Percentiles rank a stretch among this genome's conserved stretches.
Conservation (phyloP, 2,113 vertebrate genomes). For the Stictonetta naevosa region DNA sequence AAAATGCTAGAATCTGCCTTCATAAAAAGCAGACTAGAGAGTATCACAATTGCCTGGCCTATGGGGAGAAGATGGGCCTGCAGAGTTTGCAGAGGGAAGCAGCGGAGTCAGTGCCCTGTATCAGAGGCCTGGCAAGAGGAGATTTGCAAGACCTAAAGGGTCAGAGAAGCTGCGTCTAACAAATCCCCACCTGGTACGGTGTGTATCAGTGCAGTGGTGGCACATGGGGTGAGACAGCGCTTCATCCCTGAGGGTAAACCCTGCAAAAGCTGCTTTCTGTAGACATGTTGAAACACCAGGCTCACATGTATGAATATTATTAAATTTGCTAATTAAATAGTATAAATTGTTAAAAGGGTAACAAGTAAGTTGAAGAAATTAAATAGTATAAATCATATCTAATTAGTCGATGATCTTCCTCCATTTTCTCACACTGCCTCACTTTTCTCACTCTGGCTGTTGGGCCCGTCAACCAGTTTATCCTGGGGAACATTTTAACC, state of each 20-base stretch:
- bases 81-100: not conserved
- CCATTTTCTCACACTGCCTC: not conserved
- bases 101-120: not conserved
- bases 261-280: not conserved
- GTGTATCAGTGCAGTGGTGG: accelerated
- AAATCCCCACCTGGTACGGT: not conserved
- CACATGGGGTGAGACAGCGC: not conserved
- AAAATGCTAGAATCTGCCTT: not conserved
- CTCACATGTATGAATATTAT: not conserved
- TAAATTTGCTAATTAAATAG: not conserved
- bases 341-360: not conserved
- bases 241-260: not conserved
- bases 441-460: not conserved
- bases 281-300: not conserved
- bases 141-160: not conserved
- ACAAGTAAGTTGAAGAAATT: not conserved
- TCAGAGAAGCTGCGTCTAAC: not conserved
- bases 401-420: not conserved
- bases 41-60: not conserved
- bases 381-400: not conserved
- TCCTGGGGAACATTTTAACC: not conserved
- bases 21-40: not conserved
- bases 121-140: not conserved
- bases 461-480: not conserved
- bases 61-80: not conserved